phyloP scores from a whole-genome alignment of 2,797 vertebrate genomes.

The Spondyliosoma cantharus region DNA sequence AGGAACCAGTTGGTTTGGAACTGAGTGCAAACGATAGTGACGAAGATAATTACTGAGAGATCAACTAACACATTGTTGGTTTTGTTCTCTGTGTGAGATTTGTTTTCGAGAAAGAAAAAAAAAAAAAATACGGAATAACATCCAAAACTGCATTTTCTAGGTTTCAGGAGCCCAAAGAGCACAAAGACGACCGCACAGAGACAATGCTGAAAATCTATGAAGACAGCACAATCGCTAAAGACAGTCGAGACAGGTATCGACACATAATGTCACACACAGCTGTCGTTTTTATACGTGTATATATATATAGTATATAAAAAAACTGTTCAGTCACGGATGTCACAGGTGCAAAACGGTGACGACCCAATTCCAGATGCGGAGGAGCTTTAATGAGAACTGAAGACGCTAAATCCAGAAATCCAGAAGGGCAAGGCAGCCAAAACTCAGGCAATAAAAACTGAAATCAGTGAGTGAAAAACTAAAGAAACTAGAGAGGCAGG shows the following conservation, averaged over 20 bases:
- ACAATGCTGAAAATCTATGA: constrained; percentile 82
- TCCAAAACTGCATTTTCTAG: constrained; percentile 69
- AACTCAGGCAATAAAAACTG: no score
- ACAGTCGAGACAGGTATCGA: constrained; percentile 80
- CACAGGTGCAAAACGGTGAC: no score
- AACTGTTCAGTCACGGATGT: not conserved
- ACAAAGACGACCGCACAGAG: constrained; percentile 81
- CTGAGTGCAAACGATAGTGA: not conserved
- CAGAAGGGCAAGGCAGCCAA: no score
- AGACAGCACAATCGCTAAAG: constrained; percentile 38
- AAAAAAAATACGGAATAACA: not conserved
- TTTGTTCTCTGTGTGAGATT: not conserved
- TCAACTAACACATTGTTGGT: not conserved
- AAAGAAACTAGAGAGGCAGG: no score
- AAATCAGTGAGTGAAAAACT: no score
- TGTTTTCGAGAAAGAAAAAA: not conserved
- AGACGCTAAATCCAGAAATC: no score
- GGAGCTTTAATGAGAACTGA: no score
- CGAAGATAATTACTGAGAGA: not conserved
- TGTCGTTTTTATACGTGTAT: not conserved
- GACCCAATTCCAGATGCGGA: no score
- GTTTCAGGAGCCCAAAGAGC: constrained; percentile 84
- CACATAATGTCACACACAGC: no score
- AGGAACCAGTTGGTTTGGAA: not conserved
- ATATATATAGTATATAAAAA: not conserved